Base-by-base conservation (phyloP, 2,113 vertebrate genomes). In the Hoplias malabaricus region DNA sequence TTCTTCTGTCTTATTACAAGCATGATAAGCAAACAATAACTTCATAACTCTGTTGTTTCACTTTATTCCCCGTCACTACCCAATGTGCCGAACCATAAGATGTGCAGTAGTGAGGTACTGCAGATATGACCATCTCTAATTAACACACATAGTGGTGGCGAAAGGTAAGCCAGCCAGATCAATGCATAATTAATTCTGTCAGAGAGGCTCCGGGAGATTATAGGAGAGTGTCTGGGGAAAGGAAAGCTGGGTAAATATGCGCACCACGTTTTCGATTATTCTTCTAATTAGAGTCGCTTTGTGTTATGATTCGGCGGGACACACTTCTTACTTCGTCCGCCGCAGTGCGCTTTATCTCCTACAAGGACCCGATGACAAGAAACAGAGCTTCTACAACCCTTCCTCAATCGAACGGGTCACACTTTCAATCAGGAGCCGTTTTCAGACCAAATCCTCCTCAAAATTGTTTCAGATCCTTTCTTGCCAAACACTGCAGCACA, bases 221-320 rank as follows among this genome's bases (percentile, higher is more conserved):
- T 63, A 36, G 9, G 19, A 63, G 31, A 34, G 34, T 36, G 59
- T 34, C 19, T 29, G n/a, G 11, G 59, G 59, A 21, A 34, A 62
- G 16, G 59, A 21, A 63, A 19, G 19, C 57, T 61, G 14, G 0
- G 59, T 7, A 63, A 36, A 36, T 53, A 53, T 63, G 59, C 59
- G 9, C 5, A 6, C 59, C 59, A 62, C 59, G 31, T 62, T 34
- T 62, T 62, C 33, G 31, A 63, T 36, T n/a, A 36, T 63, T 63
- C 34, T 21, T 63, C 59, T 63, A 63, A 63, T 63, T 63, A 63
- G 59, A 63, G 59, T 8, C 14, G 59, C 59, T 62, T 62, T 62
- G 59, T 16, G 33, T 31, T 61, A 7, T 33, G 29, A 19, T 7
- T 33, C n/a, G 1, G 7, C 19, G 16, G 36, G 59, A 63, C 21